Conservation (phyloP, 2,113 vertebrate genomes). For the Dicentrarchus labrax region DNA sequence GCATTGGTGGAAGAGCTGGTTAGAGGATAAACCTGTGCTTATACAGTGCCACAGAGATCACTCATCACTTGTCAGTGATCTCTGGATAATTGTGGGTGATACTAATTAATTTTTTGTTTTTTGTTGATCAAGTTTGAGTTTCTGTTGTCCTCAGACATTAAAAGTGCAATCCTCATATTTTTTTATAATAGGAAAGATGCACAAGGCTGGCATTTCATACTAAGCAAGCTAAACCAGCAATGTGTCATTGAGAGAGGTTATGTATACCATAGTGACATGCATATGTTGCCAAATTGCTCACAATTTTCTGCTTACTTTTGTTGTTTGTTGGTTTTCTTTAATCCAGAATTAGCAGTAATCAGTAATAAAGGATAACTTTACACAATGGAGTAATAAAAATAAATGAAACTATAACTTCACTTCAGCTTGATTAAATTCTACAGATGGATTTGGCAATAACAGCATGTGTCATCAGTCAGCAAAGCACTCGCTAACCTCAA, state of each 20-base stretch:
- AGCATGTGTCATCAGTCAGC: not conserved
- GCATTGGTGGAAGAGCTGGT: not conserved
- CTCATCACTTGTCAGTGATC: not conserved
- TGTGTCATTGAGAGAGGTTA: not conserved
- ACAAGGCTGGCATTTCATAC: not conserved
- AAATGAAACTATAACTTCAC: conserved; percentile 19
- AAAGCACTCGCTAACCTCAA: conserved; percentile 25
- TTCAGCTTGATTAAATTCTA: conserved; percentile 27
- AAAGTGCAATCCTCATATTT: not conserved
- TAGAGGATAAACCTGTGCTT: not conserved
- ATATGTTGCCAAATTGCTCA: conserved; percentile 16
- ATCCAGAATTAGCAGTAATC: conserved; percentile 5
- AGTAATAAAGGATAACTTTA: conserved; percentile 14
- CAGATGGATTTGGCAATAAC: conserved; percentile 32
- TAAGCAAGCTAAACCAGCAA: not conserved
- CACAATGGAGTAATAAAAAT: conserved; percentile 21
- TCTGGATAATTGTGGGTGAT: not conserved
- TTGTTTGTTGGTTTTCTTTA: conserved; percentile 33
- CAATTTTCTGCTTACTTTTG: not conserved
- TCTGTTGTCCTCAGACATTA: not conserved
- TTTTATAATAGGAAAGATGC: not conserved
- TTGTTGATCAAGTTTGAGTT: conserved; percentile 8
- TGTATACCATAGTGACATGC: not conserved
- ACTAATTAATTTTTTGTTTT: not conserved
- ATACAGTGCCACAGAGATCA: not conserved